Evolutionary conservation across 2,888 invertebrate genomes (phyloP), one percentile per base, ranked within the genome.

Genomic region (Homarus gammarus): DNA sequence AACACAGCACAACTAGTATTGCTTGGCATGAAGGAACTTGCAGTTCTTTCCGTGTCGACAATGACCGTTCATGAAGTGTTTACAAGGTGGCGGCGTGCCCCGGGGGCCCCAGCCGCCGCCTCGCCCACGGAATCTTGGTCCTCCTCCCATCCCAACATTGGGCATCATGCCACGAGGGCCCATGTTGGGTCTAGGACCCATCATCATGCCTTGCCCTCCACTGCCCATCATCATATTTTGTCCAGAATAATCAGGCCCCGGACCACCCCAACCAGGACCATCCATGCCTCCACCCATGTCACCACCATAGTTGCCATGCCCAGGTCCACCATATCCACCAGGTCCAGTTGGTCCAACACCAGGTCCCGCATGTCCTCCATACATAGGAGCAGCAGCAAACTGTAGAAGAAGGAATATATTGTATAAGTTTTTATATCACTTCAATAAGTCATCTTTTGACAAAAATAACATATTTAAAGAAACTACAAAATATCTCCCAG

Each of bases 1-100:
- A 61, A 56, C 68, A 61, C n/a, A 31, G 31, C 36, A 51, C 33
- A n/a, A 22, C 70, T 84, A 90, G 70, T 83, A 85, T 18, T 70
- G 90, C 27, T 68, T 78, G 27, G 97, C 97, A 95, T 98, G 98
- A 92, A 97, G 94, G 94, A 96, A 98, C 84, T 96, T 96, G 94
- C 98, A 98, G 92, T 96, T 96, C 93, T 96, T 96, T 86, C 97
- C 97, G 93, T 96, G 96, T 82, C 97, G 95, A 94, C 98, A 98
- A 91, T 96, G 96, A 0, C 97, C 97, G 93, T 95, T 96, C 93
- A 96, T 96, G 93, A 96, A 96, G 93, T 97, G 96, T 93, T 96
- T 96, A 93, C 97, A 98, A 22, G 96, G 93, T n/a, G 87, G 73
- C 6, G 77, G 81, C 8, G 64, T 27, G 2, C 82, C 56, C 1